Base-by-base conservation (phyloP, 2,888 invertebrate species). In the Cryptosula pallasiana region DNA sequence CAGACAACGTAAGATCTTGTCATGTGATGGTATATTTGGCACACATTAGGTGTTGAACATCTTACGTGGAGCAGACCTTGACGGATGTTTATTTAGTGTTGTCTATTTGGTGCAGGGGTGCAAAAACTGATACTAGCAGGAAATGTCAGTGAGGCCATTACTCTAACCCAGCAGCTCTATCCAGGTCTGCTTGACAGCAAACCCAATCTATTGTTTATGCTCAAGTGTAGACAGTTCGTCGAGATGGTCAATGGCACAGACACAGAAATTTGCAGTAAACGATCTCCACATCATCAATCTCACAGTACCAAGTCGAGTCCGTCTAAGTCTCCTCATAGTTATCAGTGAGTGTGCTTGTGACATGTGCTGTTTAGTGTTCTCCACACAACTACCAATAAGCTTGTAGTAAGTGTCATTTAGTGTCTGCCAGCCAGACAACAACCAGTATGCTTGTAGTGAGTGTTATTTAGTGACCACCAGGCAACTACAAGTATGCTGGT, bases 171-270 rank as follows among this genome's bases (percentile, higher is more conserved):
- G 83, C 89, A 91, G 79, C 88, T 94, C 77, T 97, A 95, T 87
- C 97, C 98, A 1, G 93, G 92, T n/a, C 89, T 98, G 75, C 87
- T 98, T 81, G 95, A 96, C 85, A 89, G 90, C 73, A 93, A 96
- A 87, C 90, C 90, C 78, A 94, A 95, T 86, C 89, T 98, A 79
- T 88, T 94, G 84, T 97, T 99, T 87, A 91, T 93, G 88, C 90
- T 98, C 81, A 96, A 96, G 87, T 96, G 96, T 84, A 91, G 98
- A 75, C 97, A 99, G 88, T 99, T 99, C 87, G 93, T 98, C 55
- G 98, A 99, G 87, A 96, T 97, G 95, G 94, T 98, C 70, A 84
- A 84, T 72, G 85, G 84, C 16, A 82, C 82, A 20, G 63, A 63
- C 34, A 63, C 63, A 32, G 63, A 63, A 9, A 63, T 27, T 25